phyloP scores from a whole-genome alignment of 2,888 invertebrate genomes.

The Plagodis dolabraria region DNA sequence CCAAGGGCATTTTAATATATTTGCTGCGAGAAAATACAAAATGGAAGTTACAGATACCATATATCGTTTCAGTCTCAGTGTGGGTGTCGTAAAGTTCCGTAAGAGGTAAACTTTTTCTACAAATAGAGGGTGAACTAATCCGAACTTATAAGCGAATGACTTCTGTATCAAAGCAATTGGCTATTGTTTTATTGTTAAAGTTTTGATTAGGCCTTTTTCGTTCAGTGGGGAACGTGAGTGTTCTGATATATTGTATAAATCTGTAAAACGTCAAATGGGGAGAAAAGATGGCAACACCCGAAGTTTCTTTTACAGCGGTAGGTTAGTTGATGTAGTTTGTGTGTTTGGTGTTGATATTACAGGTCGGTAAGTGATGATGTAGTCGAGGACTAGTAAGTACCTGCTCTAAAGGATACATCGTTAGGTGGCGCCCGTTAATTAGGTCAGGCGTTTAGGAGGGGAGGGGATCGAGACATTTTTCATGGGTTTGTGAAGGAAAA shows the following conservation, averaged over 20 bases:
- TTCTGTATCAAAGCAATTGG: constrained; percentile 1
- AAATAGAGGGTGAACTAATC: constrained; percentile 13
- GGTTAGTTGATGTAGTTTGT: too few species aligned
- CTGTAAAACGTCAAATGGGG: too few species aligned
- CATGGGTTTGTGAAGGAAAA: too few species aligned
- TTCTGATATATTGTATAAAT: neutral
- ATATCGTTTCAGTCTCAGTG: neutral
- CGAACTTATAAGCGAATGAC: constrained; percentile 6
- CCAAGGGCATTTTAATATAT: neutral
- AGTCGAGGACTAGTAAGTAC: too few species aligned
- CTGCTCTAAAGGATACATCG: too few species aligned
- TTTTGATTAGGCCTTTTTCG: constrained; percentile 7
- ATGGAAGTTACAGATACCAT: constrained; percentile 14
- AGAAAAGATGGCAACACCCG: too few species aligned
- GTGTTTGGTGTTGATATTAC: too few species aligned
- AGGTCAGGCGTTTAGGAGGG: too few species aligned
- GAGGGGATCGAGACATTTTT: too few species aligned
- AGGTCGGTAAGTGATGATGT: too few species aligned
- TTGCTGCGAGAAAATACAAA: constrained; percentile 16
- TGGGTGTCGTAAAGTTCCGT: constrained; percentile 1
- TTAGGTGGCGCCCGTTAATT: too few species aligned
- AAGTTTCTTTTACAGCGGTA: too few species aligned
- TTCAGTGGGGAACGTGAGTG: constrained; percentile 6
- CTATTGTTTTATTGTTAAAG: constrained; percentile 14
- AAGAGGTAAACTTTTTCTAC: constrained; percentile 9